Evolutionary conservation across 2,888 invertebrate species (phyloP).

Genomic region (Meiosimyza platycephala): DNA sequence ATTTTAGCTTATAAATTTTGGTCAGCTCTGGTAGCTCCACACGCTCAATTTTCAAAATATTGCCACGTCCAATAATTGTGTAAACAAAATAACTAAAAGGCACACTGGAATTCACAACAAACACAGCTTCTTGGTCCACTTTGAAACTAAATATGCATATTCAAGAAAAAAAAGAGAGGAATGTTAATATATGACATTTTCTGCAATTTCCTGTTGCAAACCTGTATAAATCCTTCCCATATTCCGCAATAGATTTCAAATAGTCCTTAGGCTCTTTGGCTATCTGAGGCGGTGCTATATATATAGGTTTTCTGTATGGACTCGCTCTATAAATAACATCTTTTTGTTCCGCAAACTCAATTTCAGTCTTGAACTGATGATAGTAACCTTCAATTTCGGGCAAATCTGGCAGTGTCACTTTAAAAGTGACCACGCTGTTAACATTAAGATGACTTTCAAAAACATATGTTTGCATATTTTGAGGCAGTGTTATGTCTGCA

Average conservation of each 20-base stretch:
- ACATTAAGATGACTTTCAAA: slow-evolving; percentile 69
- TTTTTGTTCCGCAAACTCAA: slow-evolving; percentile 53
- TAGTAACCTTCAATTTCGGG: slow-evolving; percentile 52
- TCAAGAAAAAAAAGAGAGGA: too few species aligned
- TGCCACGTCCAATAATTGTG: slow-evolving; percentile 84
- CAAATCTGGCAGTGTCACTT: slow-evolving; percentile 72
- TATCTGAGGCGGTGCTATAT: slow-evolving; percentile 44
- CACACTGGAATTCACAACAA: slow-evolving; percentile 80
- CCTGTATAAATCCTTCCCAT: slow-evolving; percentile 45
- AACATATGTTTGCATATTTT: slow-evolving; percentile 65
- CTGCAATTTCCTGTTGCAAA: too few species aligned
- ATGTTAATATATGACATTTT: too few species aligned
- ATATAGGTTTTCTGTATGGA: slow-evolving; percentile 52
- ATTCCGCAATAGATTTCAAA: slow-evolving; percentile 45
- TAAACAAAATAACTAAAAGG: slow-evolving; percentile 81
- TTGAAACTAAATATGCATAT: slow-evolving; percentile 61
- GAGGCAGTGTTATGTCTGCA: slow-evolving; percentile 36
- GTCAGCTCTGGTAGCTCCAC: slow-evolving; percentile 69
- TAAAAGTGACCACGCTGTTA: slow-evolving; percentile 75
- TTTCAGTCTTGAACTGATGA: slow-evolving; percentile 50
- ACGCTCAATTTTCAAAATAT: slow-evolving; percentile 82
- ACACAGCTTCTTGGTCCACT: slow-evolving; percentile 77
- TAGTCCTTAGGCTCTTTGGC: slow-evolving; percentile 49
- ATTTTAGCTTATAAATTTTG: slow-evolving; percentile 72
- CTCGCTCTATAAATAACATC: slow-evolving; percentile 42